These are phyloP conservation scores for Lasioglossum figueresi DNA, from an alignment of 2,888 invertebrate genomes.

Conservation along the genomic window DNA sequence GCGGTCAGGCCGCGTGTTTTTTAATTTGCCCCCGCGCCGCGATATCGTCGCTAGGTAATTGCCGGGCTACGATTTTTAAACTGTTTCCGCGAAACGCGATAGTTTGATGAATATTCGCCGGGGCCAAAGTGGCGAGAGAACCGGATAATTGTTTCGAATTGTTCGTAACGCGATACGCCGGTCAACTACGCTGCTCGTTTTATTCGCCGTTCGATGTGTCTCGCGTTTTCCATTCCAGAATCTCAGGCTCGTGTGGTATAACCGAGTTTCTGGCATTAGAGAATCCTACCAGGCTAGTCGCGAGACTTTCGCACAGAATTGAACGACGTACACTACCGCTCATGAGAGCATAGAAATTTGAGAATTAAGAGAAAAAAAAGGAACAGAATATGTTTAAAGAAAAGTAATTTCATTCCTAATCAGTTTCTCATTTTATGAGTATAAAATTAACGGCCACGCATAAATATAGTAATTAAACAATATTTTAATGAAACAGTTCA, in stretches of 20 bases:
- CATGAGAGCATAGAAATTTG: no score
- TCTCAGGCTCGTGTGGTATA: background rate
- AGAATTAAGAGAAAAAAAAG: no score
- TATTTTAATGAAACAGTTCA: no score
- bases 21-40: slow-evolving; percentile 15
- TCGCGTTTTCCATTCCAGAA: background rate
- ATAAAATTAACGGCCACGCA: no score
- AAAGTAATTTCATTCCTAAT: no score
- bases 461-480: no score
- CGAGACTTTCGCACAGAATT: background rate
- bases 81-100: slow-evolving; percentile 42
- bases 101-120: slow-evolving; percentile 34
- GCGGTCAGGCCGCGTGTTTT: slow-evolving; percentile 17
- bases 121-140: background rate
- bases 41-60: slow-evolving; percentile 33
- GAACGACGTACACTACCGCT: background rate
- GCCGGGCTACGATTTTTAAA: slow-evolving; percentile 25
- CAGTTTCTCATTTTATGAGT: no score
- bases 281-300: no score
- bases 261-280: background rate
- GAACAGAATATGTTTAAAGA: no score
- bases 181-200: background rate
- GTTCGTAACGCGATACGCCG: slow-evolving; percentile 1
- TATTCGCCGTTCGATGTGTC: background rate
- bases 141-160: slow-evolving; percentile 27